phyloP scores from a whole-genome alignment of 2,888 invertebrate genomes.

The Sinodicranocentrus sp. region DNA sequence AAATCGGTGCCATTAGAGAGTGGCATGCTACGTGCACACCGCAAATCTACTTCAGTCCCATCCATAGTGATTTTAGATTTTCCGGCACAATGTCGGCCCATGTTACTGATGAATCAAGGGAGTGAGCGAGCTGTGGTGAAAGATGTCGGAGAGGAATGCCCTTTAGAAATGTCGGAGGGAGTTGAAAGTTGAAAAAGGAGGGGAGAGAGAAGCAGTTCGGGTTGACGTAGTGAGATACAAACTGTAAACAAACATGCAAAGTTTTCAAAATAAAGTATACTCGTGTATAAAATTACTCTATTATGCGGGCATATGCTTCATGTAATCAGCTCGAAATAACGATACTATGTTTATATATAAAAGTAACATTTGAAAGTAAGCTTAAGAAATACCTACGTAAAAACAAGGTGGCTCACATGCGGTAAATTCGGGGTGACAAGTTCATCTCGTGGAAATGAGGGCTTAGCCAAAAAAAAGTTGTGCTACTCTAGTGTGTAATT shows the following conservation, averaged over 20 bases:
- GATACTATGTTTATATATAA: no score
- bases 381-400: no score
- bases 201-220: neutral
- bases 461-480: no score
- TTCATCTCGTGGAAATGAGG: neutral
- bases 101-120: slow-evolving; percentile 4
- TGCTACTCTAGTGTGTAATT: no score
- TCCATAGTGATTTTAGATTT: neutral
- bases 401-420: neutral
- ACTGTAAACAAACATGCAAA: slow-evolving; percentile 59
- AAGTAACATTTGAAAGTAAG: neutral
- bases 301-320: no score
- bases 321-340: no score
- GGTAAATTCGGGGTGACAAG: neutral
- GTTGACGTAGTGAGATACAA: slow-evolving; percentile 28
- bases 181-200: slow-evolving; percentile 37
- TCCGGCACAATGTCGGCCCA: neutral
- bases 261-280: slow-evolving; percentile 12
- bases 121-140: slow-evolving; percentile 17
- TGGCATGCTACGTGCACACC: neutral
- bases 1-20: neutral
- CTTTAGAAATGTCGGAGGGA: slow-evolving; percentile 21
- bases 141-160: slow-evolving; percentile 21
- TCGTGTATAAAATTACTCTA: neutral
- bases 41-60: neutral